phyloP scores from a whole-genome alignment of 2,888 invertebrate species.

The Lomographa bimaculata region DNA sequence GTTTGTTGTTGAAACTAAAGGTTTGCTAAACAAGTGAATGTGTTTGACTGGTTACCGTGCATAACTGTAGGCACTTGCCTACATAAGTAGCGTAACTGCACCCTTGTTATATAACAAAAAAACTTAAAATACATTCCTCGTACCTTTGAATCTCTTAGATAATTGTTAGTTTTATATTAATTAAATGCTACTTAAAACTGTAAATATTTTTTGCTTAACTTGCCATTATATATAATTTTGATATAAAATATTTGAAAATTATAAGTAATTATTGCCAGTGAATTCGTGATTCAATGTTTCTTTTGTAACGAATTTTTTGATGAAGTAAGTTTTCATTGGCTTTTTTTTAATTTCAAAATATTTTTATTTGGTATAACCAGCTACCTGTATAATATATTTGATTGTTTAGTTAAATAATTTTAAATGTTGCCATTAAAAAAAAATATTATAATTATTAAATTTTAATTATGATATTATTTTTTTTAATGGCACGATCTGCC shows the following conservation, averaged over 20 bases:
- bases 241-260: no score
- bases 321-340: background rate
- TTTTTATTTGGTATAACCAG: no score
- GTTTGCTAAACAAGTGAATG: no score
- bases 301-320: no score
- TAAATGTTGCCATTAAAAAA: no score
- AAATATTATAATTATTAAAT: no score
- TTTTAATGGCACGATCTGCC: no score
- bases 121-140: conserved; percentile 8
- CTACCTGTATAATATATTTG: conserved; percentile 1
- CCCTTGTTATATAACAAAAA: no score
- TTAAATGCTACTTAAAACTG: conserved; percentile 10
- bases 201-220: conserved; percentile 14
- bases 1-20: no score
- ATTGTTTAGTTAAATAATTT: background rate
- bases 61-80: no score
- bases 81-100: no score
- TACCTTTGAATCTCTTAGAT: background rate
- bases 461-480: conserved; percentile 2
- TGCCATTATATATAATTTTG: conserved; percentile 4
- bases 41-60: no score
- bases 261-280: conserved; percentile 9
- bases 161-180: conserved; percentile 7
- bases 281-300: background rate
- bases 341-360: background rate